Percentiles rank a stretch among this genome's conserved stretches.
Evolutionary conservation across 1,140 invertebrate species (phyloP).

Genomic region (Magallana gigas): DNA sequence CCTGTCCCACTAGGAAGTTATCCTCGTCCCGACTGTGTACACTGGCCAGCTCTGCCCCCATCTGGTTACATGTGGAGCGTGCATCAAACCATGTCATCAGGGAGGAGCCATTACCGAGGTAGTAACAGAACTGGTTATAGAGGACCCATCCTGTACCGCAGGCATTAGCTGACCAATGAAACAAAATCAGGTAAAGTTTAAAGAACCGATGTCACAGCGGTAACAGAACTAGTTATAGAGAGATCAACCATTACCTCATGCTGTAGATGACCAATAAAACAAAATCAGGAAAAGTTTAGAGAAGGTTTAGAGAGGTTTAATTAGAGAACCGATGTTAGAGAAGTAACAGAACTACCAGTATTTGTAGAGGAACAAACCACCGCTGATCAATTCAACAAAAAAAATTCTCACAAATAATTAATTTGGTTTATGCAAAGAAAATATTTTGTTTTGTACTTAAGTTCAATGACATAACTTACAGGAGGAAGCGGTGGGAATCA

Average conservation of each 20-base stretch:
- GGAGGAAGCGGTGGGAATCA: background rate
- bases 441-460: background rate
- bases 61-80: constrained; percentile 51
- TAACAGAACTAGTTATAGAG: no score
- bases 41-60: constrained; percentile 58
- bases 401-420: no score
- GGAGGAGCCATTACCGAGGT: constrained; percentile 33
- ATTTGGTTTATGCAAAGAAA: no score
- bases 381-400: no score
- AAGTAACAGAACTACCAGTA: no score
- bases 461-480: constrained; percentile 15
- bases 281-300: no score
- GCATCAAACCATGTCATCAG: constrained; percentile 58
- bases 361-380: no score
- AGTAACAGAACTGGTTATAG: constrained; percentile 60
- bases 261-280: no score
- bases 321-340: no score
- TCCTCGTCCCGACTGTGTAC: constrained; percentile 61
- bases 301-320: no score
- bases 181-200: background rate
- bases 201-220: no score
- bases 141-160: constrained; percentile 59
- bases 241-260: no score
- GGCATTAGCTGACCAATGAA: constrained; percentile 13
- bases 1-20: constrained; percentile 53